These are phyloP conservation scores for Chaetorhynchus papuensis DNA, from an alignment of 2,113 vertebrate genomes.

Conservation along the genomic window DNA sequence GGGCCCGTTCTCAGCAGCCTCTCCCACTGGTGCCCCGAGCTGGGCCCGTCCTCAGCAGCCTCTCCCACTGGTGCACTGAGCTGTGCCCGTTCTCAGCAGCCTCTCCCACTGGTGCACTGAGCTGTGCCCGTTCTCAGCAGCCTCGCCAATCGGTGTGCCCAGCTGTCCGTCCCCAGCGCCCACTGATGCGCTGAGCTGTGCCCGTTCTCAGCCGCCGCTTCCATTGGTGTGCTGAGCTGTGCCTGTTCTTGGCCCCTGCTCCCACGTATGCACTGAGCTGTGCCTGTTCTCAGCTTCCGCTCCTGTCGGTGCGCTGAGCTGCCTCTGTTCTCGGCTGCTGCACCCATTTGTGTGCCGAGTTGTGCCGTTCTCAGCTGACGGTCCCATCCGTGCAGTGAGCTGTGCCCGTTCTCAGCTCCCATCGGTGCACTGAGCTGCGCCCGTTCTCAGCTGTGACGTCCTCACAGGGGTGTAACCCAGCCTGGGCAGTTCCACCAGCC, in stretches of 20 bases:
- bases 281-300: too few species aligned
- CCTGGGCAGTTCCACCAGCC: background rate
- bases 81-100: background rate
- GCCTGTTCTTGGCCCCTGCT: background rate
- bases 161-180: too few species aligned
- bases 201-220: background rate
- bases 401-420: background rate
- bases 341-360: too few species aligned
- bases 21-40: background rate
- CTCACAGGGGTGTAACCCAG: background rate
- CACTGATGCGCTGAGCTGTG: background rate
- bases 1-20: background rate
- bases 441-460: background rate
- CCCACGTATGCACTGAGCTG: too few species aligned
- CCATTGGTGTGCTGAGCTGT: background rate
- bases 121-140: background rate
- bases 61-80: background rate
- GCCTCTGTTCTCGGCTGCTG: too few species aligned
- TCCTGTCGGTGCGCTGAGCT: too few species aligned
- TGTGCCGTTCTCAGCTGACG: background rate
- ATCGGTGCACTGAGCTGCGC: background rate
- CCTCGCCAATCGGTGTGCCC: rapidly evolving
- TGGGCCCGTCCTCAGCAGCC: background rate
- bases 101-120: background rate
- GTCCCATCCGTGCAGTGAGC: background rate